A percentile compares a stretch with the other conserved stretches of the same genome.
These are phyloP conservation scores for Eueides isabella DNA, from an alignment of 1,140 invertebrate genomes.

Conservation along the genomic window DNA sequence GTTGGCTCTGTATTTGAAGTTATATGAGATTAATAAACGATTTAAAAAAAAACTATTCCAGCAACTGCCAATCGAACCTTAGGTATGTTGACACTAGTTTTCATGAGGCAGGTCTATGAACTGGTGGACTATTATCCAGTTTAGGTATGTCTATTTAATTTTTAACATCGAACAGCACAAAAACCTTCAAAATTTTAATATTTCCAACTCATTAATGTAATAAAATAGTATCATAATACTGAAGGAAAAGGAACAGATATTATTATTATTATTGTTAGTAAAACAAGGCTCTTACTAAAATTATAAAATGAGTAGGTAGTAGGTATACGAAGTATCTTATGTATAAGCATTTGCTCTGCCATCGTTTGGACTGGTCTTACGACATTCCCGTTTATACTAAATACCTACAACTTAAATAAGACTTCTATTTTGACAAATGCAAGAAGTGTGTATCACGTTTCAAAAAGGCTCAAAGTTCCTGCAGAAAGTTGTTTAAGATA, in stretches of 20 bases:
- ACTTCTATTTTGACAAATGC: slow-evolving; percentile 15
- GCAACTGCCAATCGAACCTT: not conserved
- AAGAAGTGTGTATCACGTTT: not conserved
- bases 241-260: not conserved
- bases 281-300: slow-evolving; percentile 13
- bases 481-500: too few relatives aligned
- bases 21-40: too few relatives aligned
- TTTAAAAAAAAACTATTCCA: too few relatives aligned
- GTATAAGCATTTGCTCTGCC: slow-evolving; percentile 42
- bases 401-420: slow-evolving; percentile 29
- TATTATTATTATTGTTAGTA: not conserved
- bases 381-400: slow-evolving; percentile 57
- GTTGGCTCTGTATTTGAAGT: too few relatives aligned
- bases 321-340: not conserved
- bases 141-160: not conserved
- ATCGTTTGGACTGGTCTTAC: slow-evolving; percentile 59
- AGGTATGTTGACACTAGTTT: not conserved
- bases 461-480: not conserved
- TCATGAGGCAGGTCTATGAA: not conserved
- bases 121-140: not conserved
- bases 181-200: not conserved
- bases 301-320: slow-evolving; percentile 20
- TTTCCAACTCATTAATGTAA: not conserved
- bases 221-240: not conserved
- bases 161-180: not conserved